Base-by-base conservation (phyloP, 2,888 invertebrate genomes). In the Drosophila siamana region DNA sequence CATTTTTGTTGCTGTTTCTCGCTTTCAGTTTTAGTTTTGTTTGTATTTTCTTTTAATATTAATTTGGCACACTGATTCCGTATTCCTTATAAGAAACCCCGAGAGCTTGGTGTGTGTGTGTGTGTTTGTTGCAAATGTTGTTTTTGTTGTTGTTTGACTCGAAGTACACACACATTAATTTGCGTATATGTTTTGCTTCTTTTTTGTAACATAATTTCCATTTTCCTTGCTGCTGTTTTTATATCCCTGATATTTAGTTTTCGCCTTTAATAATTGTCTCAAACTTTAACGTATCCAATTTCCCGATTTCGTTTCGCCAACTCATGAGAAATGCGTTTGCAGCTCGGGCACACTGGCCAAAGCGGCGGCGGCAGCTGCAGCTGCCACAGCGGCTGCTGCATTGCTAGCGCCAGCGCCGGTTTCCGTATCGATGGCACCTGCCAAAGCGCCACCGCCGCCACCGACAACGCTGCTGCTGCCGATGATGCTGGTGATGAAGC, bases 61-160 rank as follows among this genome's bases (percentile, higher is more conserved):
- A 90, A 90, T 90, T 90, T 90, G 90, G 90, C 90, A 90, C 90
- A 89, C 90, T 89, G 88, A 88, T 90, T 90, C 89, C 90, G 88
- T 90, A 80, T 90, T 88, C 79, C 80, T 47, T 74, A 80, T 51
- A 66, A 74, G 79, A 79, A 80, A 78, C 75, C 80, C 86, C 87
- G 85, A 85, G 86, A 86, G 88, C 82, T 74, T 74, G 78, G 72
- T 75, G 77, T 85, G 79, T 80, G 74, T 62, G 55, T 75, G 30
- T 59, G 48, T 22, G 38, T 30, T 4, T 30, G 30, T n/a, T n/a
- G n/a, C n/a, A n/a, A n/a, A n/a, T n/a, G 28, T 28, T 28, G 28
- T 9, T 9, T 28, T 28, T 28, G 9, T 28, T 28, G 47, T 60
- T 48, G 28, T 36, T 50, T 62, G 50, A 66, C 55, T 40, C 16